Conservation (phyloP, 2,113 vertebrate species). For the Pongo pygmaeus region DNA sequence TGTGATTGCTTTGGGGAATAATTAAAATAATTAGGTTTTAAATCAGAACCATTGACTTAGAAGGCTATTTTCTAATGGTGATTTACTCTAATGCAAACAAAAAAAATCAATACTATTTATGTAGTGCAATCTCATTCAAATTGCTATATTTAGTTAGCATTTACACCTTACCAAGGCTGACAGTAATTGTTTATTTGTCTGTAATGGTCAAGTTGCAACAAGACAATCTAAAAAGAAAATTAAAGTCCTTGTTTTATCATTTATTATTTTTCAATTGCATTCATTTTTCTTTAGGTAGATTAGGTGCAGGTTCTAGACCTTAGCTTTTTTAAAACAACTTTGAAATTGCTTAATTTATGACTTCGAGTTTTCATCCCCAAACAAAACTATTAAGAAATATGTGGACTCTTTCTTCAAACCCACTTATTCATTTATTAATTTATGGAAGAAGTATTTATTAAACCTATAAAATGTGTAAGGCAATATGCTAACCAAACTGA, state of each 20-base stretch:
- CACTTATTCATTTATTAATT: not conserved
- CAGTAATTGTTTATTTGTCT: conserved; percentile 53
- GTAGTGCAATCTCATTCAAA: conserved; percentile 61
- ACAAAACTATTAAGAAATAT: conserved; percentile 64
- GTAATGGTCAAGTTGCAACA: conserved; percentile 48
- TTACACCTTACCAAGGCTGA: conserved; percentile 38
- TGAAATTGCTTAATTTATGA: conserved; percentile 72
- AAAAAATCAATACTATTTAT: conserved; percentile 56
- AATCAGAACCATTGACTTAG: conserved; percentile 45
- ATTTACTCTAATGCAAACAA: conserved; percentile 64
- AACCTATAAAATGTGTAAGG: not conserved
- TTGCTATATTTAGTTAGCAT: conserved; percentile 30
- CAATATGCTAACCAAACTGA: not conserved
- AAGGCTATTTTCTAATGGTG: conserved; percentile 62
- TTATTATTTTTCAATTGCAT: conserved; percentile 59
- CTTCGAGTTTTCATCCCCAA: not conserved
- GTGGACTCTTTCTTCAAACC: conserved; percentile 10
- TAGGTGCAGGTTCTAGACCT: conserved; percentile 57
- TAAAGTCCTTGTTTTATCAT: conserved; percentile 45
- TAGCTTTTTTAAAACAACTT: conserved; percentile 29
- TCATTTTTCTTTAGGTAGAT: conserved; percentile 78
- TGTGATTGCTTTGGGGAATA: conserved; percentile 32
- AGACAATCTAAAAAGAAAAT: conserved; percentile 74
- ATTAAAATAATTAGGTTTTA: conserved; percentile 74
- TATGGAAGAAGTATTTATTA: not conserved